Base-by-base conservation (phyloP, 2,113 vertebrate species). In the Bufo bufo region DNA sequence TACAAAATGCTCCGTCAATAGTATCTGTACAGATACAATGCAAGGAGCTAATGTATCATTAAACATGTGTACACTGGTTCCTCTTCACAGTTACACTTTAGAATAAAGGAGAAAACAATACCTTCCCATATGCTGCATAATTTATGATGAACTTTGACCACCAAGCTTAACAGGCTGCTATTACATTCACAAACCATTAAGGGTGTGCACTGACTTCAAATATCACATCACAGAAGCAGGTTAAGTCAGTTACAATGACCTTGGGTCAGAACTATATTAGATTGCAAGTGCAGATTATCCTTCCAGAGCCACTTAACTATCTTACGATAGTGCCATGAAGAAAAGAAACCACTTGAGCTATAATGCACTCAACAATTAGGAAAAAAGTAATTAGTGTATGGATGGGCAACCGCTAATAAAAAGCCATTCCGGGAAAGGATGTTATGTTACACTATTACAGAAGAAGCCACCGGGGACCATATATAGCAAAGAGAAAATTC, bases 401-500 rank as follows among this genome's bases (percentile, higher is more conserved):
- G 91, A 94, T n/a, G 88, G 95, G 94, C 93, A 94, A 93, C 92
- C 91, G 79, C 93, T 95, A 95, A 96, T 93, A 93, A 95, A 93
- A 90, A 90, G 91, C 91, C 91, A 94, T 95, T 94, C 95, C 54
- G 20, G 54, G 54, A 17, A 78, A 81, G 17, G 56, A 61, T 45
- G 54, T 61, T 81, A n/a, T 58, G 56, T 59, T 81, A 81, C 78
- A 45, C 33, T 81, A 81, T 59, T 50, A 75, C 20, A 9, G 47
- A 49, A 20, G 47, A 75, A 75, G 72, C 72, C 72, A 75, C 47
- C 17, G 7, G 72, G 72, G 72, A 74, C 6, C n/a, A 69, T n/a
- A 33, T n/a, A 43, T 17, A 19, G 71, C 1, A 16, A 47, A 74
- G 33, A 33, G 33, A 33, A 33, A 33, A 33, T 33, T 33, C 33